These are phyloP conservation scores for Aspidoscelis tigris DNA, from an alignment of 2,113 vertebrate species.

Conservation along the genomic window DNA sequence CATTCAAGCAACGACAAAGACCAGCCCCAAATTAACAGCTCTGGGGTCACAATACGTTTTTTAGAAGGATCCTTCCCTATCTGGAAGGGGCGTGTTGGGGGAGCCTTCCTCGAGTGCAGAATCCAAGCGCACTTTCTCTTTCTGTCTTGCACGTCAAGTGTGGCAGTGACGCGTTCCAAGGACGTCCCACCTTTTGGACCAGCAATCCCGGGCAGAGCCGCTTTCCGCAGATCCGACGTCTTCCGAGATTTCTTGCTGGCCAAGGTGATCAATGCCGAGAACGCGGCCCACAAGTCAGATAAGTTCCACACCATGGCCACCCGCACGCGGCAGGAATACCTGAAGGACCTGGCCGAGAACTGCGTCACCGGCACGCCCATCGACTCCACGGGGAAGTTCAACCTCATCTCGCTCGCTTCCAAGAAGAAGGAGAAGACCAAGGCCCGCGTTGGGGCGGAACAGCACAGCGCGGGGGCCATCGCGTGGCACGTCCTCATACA, in stretches of 20 bases:
- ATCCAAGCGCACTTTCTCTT: not conserved
- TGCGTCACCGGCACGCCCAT: slow-evolving; percentile 87
- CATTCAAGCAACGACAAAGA: not conserved
- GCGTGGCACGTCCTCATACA: slow-evolving; percentile 84
- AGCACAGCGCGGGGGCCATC: slow-evolving; percentile 81
- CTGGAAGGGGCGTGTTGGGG: not conserved
- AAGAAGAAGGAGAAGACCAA: slow-evolving; percentile 89
- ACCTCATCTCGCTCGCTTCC: slow-evolving; percentile 89
- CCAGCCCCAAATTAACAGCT: not conserved
- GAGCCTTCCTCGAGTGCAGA: not conserved
- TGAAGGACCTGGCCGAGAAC: slow-evolving; percentile 91
- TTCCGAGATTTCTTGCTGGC: slow-evolving; percentile 93
- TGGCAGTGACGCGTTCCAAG: slow-evolving; percentile 95
- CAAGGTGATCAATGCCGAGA: slow-evolving; percentile 94
- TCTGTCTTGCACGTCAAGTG: slow-evolving; percentile 71
- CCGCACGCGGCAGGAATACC: slow-evolving; percentile 90
- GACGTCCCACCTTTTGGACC: slow-evolving; percentile 94
- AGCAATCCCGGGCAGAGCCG: slow-evolving; percentile 82
- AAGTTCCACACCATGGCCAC: slow-evolving; percentile 97
- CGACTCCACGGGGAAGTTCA: slow-evolving; percentile 87
- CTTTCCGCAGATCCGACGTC: slow-evolving; percentile 85
- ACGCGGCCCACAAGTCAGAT: slow-evolving; percentile 90
- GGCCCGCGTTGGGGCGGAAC: slow-evolving; percentile 81
- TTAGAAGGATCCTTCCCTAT: no score
- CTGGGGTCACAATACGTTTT: not conserved